A percentile compares a stretch with the other conserved stretches of the same genome.
Conservation (phyloP, 2,888 invertebrate species). For the Pseudoips prasinana region DNA sequence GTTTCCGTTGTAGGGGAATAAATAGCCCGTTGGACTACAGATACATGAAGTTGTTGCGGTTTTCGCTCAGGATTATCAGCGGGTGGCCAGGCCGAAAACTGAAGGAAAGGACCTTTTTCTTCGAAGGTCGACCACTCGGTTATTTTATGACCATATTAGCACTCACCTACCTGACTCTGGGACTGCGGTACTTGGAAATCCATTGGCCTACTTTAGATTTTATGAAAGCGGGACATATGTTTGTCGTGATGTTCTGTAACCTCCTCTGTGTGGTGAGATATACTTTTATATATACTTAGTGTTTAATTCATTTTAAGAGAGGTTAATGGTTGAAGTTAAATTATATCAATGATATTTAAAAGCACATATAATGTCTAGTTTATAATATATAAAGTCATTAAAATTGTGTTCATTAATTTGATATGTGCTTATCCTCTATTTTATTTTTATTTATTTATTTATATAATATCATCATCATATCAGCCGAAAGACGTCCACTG, state of each 20-base stretch:
- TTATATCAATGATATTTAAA: too few relatives aligned
- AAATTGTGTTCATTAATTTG: too few relatives aligned
- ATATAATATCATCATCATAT: too few relatives aligned
- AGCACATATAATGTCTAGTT: too few relatives aligned
- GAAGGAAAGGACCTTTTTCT: constrained; percentile 19
- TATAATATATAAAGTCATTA: too few relatives aligned
- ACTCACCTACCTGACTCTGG: constrained; percentile 16
- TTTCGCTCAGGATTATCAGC: constrained; percentile 26
- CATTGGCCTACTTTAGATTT: constrained; percentile 19
- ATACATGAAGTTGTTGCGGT: constrained; percentile 27
- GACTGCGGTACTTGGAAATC: constrained; percentile 19
- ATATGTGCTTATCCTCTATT: too few relatives aligned
- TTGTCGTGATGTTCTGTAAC: constrained; percentile 29
- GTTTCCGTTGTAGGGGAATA: constrained; percentile 25
- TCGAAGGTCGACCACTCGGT: constrained; percentile 20
- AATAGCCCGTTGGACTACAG: constrained; percentile 23
- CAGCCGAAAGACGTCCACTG: too few relatives aligned
- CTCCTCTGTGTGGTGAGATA: constrained; percentile 17
- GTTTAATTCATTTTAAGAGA: too few relatives aligned
- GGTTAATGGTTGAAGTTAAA: too few relatives aligned
- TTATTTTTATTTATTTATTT: too few relatives aligned
- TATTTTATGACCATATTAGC: constrained; percentile 28
- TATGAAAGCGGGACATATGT: constrained; percentile 28
- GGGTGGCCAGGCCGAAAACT: constrained; percentile 34
- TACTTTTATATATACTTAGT: constrained; percentile 6